Conservation (phyloP, 2,113 vertebrate species). For the Protomyctophum bolini region DNA sequence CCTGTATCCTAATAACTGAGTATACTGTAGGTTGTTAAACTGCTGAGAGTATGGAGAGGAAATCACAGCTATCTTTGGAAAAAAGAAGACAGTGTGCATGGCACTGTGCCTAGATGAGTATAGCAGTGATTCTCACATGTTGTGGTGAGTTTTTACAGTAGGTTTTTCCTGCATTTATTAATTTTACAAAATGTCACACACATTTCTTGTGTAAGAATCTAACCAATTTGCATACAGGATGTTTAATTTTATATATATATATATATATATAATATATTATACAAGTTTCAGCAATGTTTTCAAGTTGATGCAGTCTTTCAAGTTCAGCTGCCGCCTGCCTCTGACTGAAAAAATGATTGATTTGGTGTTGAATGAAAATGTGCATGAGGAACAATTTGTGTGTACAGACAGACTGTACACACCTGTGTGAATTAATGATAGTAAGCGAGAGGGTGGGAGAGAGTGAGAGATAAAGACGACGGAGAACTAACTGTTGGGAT, state of each 20-base stretch:
- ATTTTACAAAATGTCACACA: too few relatives aligned
- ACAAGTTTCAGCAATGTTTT: too few relatives aligned
- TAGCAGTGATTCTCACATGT: too few relatives aligned
- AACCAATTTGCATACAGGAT: too few relatives aligned
- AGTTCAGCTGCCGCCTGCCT: too few relatives aligned
- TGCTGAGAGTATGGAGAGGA: not conserved
- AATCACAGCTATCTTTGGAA: not conserved
- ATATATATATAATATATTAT: too few relatives aligned
- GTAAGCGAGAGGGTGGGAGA: not conserved
- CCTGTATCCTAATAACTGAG: not conserved
- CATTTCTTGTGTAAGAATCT: too few relatives aligned
- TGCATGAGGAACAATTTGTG: constrained; percentile 15
- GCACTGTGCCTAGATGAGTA: not conserved
- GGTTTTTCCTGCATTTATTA: too few relatives aligned
- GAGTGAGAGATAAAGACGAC: constrained; percentile 48
- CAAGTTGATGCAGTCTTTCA: too few relatives aligned
- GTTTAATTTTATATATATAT: too few relatives aligned
- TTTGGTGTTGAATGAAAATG: constrained; percentile 13
- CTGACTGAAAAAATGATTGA: constrained; percentile 17
- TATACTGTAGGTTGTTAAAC: not conserved
- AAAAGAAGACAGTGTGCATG: not conserved
- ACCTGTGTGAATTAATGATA: constrained; percentile 18
- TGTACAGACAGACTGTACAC: constrained; percentile 6
- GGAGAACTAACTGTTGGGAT: constrained; percentile 74
- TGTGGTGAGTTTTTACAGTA: too few relatives aligned